These are phyloP conservation scores for Threskiornis aethiopicus DNA, from an alignment of 2,797 vertebrate genomes.

Conservation along the genomic window DNA sequence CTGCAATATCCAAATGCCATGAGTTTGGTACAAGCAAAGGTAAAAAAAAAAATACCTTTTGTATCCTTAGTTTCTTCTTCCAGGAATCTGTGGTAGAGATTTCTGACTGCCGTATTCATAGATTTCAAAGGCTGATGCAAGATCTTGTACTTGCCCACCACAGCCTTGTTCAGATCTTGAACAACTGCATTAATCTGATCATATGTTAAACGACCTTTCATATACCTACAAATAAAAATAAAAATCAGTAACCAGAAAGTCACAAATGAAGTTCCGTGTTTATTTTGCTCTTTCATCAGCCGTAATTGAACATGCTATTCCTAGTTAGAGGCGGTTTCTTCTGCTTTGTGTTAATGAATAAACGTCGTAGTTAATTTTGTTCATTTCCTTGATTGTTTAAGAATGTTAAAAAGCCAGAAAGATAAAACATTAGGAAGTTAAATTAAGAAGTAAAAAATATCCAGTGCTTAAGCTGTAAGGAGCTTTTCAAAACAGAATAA, in stretches of 20 bases:
- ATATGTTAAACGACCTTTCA: slow-evolving; percentile 87
- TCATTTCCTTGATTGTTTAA: not conserved
- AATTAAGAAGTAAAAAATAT: not conserved
- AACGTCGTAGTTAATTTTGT: not conserved
- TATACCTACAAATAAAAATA: slow-evolving; percentile 80
- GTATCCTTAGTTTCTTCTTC: slow-evolving; percentile 88
- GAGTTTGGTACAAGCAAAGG: not conserved
- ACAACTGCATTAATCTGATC: slow-evolving; percentile 85
- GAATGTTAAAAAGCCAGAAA: not conserved
- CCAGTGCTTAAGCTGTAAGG: not conserved
- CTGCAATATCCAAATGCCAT: not conserved
- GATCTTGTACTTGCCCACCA: slow-evolving; percentile 87
- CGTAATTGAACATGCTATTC: not conserved
- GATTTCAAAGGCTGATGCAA: slow-evolving; percentile 77
- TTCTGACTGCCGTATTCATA: slow-evolving; percentile 73
- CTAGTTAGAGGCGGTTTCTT: not conserved
- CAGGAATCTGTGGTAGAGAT: slow-evolving; percentile 82
- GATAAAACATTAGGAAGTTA: not conserved
- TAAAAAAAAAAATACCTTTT: slow-evolving; percentile 77
- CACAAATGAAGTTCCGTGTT: rapidly evolving
- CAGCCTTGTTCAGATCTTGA: slow-evolving; percentile 81
- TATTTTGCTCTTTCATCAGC: not conserved
- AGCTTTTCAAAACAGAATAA: not conserved
- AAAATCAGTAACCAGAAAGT: not conserved
- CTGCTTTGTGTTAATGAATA: not conserved